Base-by-base conservation (phyloP, 2,797 vertebrate genomes). In the Gymnothorax reevesii region DNA sequence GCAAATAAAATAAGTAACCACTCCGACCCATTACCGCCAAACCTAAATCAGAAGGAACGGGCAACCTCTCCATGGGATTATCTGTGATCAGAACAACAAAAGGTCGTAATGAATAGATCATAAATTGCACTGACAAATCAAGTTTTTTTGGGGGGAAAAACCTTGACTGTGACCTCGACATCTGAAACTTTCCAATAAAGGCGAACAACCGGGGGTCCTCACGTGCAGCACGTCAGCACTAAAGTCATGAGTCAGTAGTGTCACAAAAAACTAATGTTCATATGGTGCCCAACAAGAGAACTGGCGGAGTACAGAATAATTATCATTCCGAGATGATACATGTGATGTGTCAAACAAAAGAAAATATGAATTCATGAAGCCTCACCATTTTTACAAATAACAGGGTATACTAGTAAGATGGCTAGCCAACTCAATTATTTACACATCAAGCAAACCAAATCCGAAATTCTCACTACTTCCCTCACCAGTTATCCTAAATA, bases 161-260 rank as follows among this genome's bases (percentile, higher is more conserved):
- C 60, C 27, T 13, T 33, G 12, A 59, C 27, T 22, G 13, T 83
- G 57, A 57, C 55, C 82, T 83, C 57, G 10, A 15, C 13, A 33
- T 27, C n/a, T 62, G 57, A 83, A 62, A 83, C 82, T 57, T 83
- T 83, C 42, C 27, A 83, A 60, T 60, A 57, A 83, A 60, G 82
- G 55, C 55, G 82, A 25, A 83, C 55, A 83, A 57, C 15, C 20
- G 82, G 57, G 42, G 49, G 82, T 83, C n/a, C 55, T 83, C 55
- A 83, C 82, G 57, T 57, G 82, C 82, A 57, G 27, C 27, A 83
- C 55, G 82, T 62, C 42, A 42, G 55, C 82, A 62, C 42, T 57
- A 83, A 83, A 83, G 55, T 57, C 55, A 33, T 83, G 27, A 83
- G 82, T 62, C 55, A 62, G 82, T 83, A 42, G 82, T 83, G 55